Evolutionary conservation across 2,113 vertebrate genomes (phyloP).

Genomic region (Phycodurus eques): DNA sequence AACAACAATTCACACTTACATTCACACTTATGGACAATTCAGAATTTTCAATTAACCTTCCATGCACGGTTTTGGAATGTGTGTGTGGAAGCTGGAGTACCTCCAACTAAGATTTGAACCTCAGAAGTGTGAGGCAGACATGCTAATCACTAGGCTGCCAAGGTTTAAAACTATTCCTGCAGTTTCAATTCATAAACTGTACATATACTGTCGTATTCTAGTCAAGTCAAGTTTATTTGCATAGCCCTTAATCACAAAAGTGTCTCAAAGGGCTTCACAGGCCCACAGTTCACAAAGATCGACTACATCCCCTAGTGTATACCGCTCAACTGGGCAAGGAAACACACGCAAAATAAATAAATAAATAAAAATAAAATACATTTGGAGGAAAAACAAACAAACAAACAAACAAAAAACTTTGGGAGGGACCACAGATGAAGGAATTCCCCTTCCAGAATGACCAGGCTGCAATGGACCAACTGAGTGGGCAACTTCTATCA

Average conservation of each 20-base stretch:
- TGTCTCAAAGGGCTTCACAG: too few relatives aligned
- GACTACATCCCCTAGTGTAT: too few relatives aligned
- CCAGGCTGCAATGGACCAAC: background rate
- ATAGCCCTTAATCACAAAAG: too few relatives aligned
- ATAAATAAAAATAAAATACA: too few relatives aligned
- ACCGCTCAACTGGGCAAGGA: too few relatives aligned
- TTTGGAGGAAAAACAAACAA: background rate
- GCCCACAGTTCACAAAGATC: too few relatives aligned
- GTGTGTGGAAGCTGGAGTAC: too few relatives aligned
- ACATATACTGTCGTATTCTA: background rate
- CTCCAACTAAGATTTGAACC: too few relatives aligned
- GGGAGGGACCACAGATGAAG: background rate
- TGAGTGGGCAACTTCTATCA: background rate
- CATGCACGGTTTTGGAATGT: background rate
- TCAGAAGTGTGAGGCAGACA: background rate
- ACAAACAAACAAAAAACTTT: background rate
- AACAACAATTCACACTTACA: background rate
- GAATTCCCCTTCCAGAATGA: background rate
- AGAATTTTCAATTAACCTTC: background rate
- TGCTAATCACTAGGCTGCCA: background rate
- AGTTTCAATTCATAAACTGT: background rate
- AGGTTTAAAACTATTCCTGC: background rate
- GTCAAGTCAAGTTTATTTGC: too few relatives aligned
- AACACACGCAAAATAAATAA: too few relatives aligned
- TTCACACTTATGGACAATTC: background rate